These are phyloP conservation scores for Plodia interpunctella DNA, from an alignment of 1,140 invertebrate species.

Conservation along the genomic window DNA sequence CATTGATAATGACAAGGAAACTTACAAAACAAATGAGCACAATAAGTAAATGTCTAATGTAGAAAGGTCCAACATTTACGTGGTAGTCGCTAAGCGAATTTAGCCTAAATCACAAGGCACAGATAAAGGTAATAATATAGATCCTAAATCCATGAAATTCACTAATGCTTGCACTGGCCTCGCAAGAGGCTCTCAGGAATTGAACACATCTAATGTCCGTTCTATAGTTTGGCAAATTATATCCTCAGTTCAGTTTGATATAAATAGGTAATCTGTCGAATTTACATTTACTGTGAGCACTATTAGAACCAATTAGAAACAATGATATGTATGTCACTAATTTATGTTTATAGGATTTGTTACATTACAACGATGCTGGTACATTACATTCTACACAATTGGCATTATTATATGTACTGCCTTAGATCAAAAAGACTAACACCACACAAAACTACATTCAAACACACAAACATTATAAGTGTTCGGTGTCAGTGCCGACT, in stretches of 20 bases:
- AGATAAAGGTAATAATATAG: conserved; percentile 31
- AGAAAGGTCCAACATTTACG: conserved; percentile 39
- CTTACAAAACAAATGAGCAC: background rate
- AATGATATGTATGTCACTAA: background rate
- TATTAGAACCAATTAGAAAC: conserved; percentile 10
- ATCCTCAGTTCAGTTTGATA: background rate
- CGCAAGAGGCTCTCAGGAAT: conserved; percentile 26
- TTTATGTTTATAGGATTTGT: background rate
- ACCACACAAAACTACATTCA: conserved; percentile 12
- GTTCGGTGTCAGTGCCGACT: conserved; percentile 54
- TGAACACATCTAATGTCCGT: conserved; percentile 16
- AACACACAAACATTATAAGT: conserved; percentile 39
- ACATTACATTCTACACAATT: no score
- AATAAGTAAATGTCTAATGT: conserved; percentile 37
- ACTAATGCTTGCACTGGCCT: conserved; percentile 44
- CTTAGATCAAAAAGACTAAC: conserved; percentile 8
- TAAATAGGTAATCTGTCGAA: background rate
- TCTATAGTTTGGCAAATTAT: conserved; percentile 13
- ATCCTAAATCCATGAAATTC: conserved; percentile 28
- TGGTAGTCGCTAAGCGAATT: conserved; percentile 40
- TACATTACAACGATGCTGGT: no score
- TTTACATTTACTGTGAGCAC: background rate
- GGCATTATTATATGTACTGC: no score
- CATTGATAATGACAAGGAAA: background rate
- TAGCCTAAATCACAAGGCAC: conserved; percentile 51